Percentiles rank a stretch among this genome's conserved stretches.
Evolutionary conservation across 2,113 vertebrate genomes (phyloP).

Genomic region (Nothoprocta perdicaria): DNA sequence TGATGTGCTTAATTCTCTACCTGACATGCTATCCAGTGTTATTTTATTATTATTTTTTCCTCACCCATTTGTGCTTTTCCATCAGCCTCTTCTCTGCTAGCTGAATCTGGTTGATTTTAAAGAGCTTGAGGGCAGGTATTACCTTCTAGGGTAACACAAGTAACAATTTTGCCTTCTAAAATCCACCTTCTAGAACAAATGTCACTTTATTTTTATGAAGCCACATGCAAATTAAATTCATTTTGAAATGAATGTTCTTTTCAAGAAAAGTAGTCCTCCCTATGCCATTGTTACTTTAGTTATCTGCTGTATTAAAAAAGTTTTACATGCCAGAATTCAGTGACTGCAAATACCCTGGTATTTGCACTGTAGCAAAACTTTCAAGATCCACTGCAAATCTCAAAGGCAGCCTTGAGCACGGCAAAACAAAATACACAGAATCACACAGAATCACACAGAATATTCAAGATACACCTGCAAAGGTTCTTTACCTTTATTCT

Average conservation of each 20-base stretch:
- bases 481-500: not conserved
- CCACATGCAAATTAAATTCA: not conserved
- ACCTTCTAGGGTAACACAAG: not conserved
- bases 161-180: conserved; percentile 1
- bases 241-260: not conserved
- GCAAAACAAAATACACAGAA: not conserved
- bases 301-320: not conserved
- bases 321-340: not conserved
- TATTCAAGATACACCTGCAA: not conserved
- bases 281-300: not conserved
- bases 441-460: no score
- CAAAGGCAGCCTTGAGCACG: not conserved
- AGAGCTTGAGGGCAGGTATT: not conserved
- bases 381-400: not conserved
- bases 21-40: not conserved
- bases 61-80: rapidly evolving
- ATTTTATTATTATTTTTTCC: not conserved
- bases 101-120: not conserved
- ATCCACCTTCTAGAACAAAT: not conserved
- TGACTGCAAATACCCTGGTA: not conserved
- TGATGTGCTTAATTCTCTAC: not conserved
- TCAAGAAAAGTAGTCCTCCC: not conserved
- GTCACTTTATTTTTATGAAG: not conserved
- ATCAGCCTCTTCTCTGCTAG: not conserved
- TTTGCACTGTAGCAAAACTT: not conserved